phyloP scores from a whole-genome alignment of 2,797 vertebrate species.

The Peromyscus eremicus region DNA sequence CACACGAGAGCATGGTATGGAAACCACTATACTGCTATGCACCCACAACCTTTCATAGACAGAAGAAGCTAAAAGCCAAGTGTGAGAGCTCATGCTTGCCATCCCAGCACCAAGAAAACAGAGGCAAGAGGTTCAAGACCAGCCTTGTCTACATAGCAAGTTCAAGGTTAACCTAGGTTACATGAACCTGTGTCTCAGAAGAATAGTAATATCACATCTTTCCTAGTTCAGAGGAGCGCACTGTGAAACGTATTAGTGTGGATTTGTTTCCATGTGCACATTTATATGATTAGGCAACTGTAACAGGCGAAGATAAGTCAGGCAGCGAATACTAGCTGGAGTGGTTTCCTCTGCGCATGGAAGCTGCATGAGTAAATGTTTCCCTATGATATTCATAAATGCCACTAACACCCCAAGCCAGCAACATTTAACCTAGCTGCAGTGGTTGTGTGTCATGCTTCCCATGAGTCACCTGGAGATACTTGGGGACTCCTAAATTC shows the following conservation, averaged over 20 bases:
- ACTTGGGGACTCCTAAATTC: neutral
- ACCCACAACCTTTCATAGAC: rapidly evolving
- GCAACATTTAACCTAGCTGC: slow-evolving; percentile 63
- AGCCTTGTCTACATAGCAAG: neutral
- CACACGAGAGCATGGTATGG: neutral
- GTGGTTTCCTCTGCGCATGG: neutral
- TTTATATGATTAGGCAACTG: neutral
- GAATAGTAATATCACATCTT: neutral
- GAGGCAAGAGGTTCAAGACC: neutral
- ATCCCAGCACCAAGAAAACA: neutral
- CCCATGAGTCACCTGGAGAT: slow-evolving; percentile 62
- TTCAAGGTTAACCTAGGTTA: neutral
- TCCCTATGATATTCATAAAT: slow-evolving; percentile 66
- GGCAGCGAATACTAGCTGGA: rapidly evolving
- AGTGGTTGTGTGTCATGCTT: slow-evolving; percentile 69
- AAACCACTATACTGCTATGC: neutral
- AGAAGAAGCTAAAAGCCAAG: neutral
- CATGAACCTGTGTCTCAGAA: neutral
- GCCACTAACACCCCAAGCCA: slow-evolving; percentile 63
- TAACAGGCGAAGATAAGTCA: neutral
- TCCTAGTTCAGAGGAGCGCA: no score
- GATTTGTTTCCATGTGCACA: neutral
- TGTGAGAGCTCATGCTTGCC: neutral
- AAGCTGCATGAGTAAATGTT: slow-evolving; percentile 75
- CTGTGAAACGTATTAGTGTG: neutral